These are phyloP conservation scores for Lampris incognitus DNA, from an alignment of 2,113 vertebrate genomes.

Conservation along the genomic window DNA sequence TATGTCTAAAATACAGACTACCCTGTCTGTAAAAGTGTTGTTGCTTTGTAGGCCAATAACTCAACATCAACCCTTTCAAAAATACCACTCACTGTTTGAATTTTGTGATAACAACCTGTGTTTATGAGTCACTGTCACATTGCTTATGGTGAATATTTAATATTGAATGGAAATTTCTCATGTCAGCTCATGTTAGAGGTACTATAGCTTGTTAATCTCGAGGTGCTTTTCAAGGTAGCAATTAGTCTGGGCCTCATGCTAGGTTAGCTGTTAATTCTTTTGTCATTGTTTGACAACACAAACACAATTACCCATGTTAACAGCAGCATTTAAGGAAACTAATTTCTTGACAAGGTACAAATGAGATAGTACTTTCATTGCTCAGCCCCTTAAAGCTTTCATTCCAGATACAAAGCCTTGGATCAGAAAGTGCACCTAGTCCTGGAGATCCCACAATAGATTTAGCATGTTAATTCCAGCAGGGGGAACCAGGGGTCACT, in stretches of 20 bases:
- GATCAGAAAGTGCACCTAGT: background rate
- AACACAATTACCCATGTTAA: too few species aligned
- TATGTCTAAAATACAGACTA: too few species aligned
- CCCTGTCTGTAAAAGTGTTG: too few species aligned
- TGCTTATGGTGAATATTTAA: too few species aligned
- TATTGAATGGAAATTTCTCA: too few species aligned
- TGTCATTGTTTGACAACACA: too few species aligned
- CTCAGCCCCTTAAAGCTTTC: background rate
- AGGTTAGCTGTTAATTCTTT: too few species aligned
- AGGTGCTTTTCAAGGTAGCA: background rate
- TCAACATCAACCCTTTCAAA: background rate
- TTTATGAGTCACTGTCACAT: background rate
- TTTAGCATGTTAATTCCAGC: constrained; percentile 50
- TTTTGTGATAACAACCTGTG: background rate
- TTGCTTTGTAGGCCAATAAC: too few species aligned
- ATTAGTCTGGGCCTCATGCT: too few species aligned
- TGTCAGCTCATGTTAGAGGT: too few species aligned
- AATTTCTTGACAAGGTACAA: background rate
- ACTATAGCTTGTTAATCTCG: too few species aligned
- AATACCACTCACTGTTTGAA: background rate
- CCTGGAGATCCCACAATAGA: background rate
- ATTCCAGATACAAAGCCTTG: background rate
- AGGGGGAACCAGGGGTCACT: constrained; percentile 62
- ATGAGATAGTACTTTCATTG: background rate
- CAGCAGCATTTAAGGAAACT: too few species aligned